Evolutionary conservation across 2,888 invertebrate genomes (phyloP), one percentile per base, ranked within the genome.

Genomic region (Sphaeridia pumilis): DNA sequence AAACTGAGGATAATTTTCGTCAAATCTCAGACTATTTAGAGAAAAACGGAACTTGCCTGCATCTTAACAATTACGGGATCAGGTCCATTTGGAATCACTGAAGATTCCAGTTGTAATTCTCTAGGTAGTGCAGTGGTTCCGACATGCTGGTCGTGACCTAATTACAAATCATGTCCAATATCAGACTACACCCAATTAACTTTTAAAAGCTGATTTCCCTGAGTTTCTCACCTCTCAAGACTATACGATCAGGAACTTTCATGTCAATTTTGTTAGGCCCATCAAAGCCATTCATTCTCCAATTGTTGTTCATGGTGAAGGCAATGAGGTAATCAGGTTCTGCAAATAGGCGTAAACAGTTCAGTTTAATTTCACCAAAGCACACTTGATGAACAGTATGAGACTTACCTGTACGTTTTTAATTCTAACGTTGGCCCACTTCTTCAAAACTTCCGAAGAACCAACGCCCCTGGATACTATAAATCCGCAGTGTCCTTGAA

Each of bases 231-330:
- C 93, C 93, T 66, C 84, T 78, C 44, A 93, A 84, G 63, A 93
- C 76, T 70, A 94, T 93, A 68, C 90, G 79, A 68, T 93, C 93
- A 2, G 93, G 93, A 34, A 94, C 92, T 68, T 83, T 83, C 93
- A 93, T 93, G 65, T 84, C 83, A 70, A 85, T 81, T 72, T 84
- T 84, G 12, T 38, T 44, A 68, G 78, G 77, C 63, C 76, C 76
- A 14, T 17, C 5, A 82, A 82, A 83, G 38, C 76, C 65, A 41
- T 69, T 76, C 57, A 74, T 74, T 58, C 79, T 77, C 59, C 62
- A 59, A 38, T 59, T 61, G 31, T 55, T 44, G 43, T 55, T 56
- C 44, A 60, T 42, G 2, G 20, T 36, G 17, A 24, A n/a, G n/a
- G n/a, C n/a, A n/a, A n/a, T n/a, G n/a, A n/a, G n/a, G n/a, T n/a